phyloP scores from a whole-genome alignment of 2,888 invertebrate species.

The Bruchidius siliquastri region DNA sequence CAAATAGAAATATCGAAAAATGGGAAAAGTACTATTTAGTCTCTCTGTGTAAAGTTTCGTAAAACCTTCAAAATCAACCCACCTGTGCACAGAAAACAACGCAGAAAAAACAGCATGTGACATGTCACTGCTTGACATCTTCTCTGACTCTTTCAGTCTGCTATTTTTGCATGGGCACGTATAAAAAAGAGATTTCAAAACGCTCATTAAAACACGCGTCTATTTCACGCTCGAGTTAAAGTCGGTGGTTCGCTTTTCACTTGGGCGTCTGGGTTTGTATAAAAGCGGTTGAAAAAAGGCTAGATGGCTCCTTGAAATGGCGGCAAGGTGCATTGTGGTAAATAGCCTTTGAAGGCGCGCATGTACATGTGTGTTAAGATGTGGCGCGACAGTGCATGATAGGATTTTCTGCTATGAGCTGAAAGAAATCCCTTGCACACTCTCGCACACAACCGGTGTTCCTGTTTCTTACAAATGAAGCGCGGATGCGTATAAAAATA shows the following conservation, averaged over 20 bases:
- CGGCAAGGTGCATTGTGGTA: conserved; percentile 4
- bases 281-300: neutral
- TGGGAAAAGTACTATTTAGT: no score
- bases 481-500: conserved; percentile 22
- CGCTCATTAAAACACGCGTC: neutral
- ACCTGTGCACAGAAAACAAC: no score
- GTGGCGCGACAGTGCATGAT: conserved; percentile 22
- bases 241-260: neutral
- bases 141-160: no score
- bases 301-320: neutral
- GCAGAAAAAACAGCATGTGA: no score
- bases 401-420: conserved; percentile 14
- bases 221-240: neutral
- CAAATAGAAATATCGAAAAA: no score
- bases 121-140: no score
- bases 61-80: no score
- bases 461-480: conserved; percentile 30
- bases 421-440: conserved; percentile 22
- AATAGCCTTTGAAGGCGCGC: conserved; percentile 17
- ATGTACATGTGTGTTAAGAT: conserved; percentile 9
- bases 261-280: neutral
- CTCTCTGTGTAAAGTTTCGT: no score
- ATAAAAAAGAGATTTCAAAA: neutral
- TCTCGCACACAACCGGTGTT: conserved; percentile 10
- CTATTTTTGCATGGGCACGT: neutral